Percentiles rank a stretch among this genome's conserved stretches.
phyloP scores from a whole-genome alignment of 2,888 invertebrate genomes.

The Apotomis turbidana region DNA sequence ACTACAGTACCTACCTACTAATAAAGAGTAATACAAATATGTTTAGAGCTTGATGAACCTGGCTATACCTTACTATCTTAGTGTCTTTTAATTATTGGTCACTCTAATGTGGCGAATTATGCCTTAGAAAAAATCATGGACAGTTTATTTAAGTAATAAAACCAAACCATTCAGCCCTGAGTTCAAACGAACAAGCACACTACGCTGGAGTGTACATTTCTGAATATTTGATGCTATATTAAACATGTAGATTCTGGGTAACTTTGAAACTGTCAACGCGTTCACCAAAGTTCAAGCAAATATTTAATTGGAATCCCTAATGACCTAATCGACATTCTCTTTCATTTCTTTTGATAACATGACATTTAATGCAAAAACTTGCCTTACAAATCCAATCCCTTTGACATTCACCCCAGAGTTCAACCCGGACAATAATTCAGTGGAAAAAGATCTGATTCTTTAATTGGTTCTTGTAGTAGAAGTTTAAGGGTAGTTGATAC shows the following conservation, averaged over 20 bases:
- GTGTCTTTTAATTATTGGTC: too few species aligned
- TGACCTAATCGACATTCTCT: slow-evolving; percentile 33
- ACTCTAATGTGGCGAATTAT: too few species aligned
- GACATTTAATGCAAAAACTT: slow-evolving; percentile 30
- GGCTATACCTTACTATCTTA: too few species aligned
- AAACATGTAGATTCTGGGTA: slow-evolving; percentile 36
- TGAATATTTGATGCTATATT: slow-evolving; percentile 30
- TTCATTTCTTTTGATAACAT: slow-evolving; percentile 27
- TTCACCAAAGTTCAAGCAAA: slow-evolving; percentile 10
- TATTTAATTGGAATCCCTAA: slow-evolving; percentile 18
- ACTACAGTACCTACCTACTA: too few species aligned
- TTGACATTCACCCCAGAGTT: slow-evolving; percentile 34
- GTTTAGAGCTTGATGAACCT: too few species aligned
- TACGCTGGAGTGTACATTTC: slow-evolving; percentile 16
- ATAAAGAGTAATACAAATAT: too few species aligned
- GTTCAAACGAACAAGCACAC: slow-evolving; percentile 12
- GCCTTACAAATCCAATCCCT: slow-evolving; percentile 18
- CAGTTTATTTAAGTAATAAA: too few species aligned
- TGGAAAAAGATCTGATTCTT: slow-evolving; percentile 42
- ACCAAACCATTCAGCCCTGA: background rate
- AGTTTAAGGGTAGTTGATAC: slow-evolving; percentile 42
- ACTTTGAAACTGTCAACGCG: slow-evolving; percentile 13
- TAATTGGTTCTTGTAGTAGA: slow-evolving; percentile 35
- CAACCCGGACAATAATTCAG: slow-evolving; percentile 36
- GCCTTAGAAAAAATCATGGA: too few species aligned